Evolutionary conservation across 2,797 vertebrate species (phyloP), one percentile per base, ranked within the genome.

Genomic region (Columba guinea): DNA sequence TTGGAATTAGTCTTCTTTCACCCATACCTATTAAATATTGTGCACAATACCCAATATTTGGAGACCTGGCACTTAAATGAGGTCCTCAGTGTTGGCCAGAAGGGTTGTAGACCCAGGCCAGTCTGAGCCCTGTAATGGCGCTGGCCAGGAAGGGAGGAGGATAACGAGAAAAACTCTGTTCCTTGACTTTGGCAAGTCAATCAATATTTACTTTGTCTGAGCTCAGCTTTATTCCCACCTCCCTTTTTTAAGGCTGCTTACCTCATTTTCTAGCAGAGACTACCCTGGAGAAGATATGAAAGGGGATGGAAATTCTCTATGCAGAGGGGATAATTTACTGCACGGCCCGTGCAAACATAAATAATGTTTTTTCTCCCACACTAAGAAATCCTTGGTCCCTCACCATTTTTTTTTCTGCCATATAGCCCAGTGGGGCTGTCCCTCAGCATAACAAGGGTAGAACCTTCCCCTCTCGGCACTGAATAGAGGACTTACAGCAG

Each of bases 161-260:
- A 63, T 80, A 86, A 84, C 2, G 70, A 77, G 64, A 84, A 90
- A 91, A 94, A 28, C 76, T 91, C 73, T 64, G 34, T 90, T 96
- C 86, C 71, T 89, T 82, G 75, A 68, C 92, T 94, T 94, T 94
- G 91, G 88, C 88, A 90, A 79, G 62, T 86, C 73, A 71, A 92
- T 74, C 79, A 80, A 85, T 95, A 95, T 93, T 94, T 91, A 83
- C 70, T 87, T 92, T 86, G 79, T 85, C 64, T 68, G 78, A 84
- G 17, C 71, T 82, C 68, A 79, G 44, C 30, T 84, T 89, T 69
- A 70, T 84, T 89, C 53, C 69, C 49, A 86, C 32, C 82, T 93
- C 49, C 6, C 30, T 51, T 86, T 94, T 90, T 60, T 41, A 81
- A 92, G 55, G 67, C 58, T 70, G 32, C 26, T 87, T 80, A 58